Evolutionary conservation across 37 sponge, comb jelly and placozoan species (phyloP).

Genomic region (Ianthella basta): DNA sequence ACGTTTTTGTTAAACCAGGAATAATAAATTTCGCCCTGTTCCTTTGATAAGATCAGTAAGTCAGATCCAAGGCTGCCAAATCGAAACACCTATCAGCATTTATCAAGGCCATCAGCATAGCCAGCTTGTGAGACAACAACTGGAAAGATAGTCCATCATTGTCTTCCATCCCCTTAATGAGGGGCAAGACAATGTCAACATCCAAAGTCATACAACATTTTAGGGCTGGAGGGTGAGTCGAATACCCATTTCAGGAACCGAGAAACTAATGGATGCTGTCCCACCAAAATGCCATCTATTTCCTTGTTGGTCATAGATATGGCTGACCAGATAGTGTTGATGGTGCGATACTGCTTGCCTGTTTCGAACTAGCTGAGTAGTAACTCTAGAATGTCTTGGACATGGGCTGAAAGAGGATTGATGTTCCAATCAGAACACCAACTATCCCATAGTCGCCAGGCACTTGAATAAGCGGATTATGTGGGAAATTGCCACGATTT

Average conservation of each 20-base stretch:
- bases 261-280: constrained; percentile 32
- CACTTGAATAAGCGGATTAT: constrained; percentile 33
- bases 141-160: neutral
- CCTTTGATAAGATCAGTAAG: neutral
- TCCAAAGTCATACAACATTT: constrained; percentile 14
- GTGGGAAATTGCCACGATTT: constrained; percentile 36
- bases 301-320: constrained; percentile 43
- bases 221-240: constrained; percentile 31
- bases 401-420: constrained; percentile 49
- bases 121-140: neutral
- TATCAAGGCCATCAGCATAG: constrained; percentile 35
- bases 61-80: neutral
- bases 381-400: constrained; percentile 33
- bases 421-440: constrained; percentile 26
- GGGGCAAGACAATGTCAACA: constrained; percentile 19
- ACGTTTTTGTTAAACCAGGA: constrained; percentile 34
- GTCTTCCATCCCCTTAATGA: constrained; percentile 19
- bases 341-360: constrained; percentile 37
- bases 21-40: constrained; percentile 27
- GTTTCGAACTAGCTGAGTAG: constrained; percentile 31
- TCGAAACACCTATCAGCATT: constrained; percentile 34
- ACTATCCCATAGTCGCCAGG: constrained; percentile 28
- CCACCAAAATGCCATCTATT: constrained; percentile 14
- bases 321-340: constrained; percentile 27
- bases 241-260: constrained; percentile 29